These are phyloP conservation scores for Geotrypetes seraphini DNA, from an alignment of 2,797 vertebrate species.

Conservation along the genomic window DNA sequence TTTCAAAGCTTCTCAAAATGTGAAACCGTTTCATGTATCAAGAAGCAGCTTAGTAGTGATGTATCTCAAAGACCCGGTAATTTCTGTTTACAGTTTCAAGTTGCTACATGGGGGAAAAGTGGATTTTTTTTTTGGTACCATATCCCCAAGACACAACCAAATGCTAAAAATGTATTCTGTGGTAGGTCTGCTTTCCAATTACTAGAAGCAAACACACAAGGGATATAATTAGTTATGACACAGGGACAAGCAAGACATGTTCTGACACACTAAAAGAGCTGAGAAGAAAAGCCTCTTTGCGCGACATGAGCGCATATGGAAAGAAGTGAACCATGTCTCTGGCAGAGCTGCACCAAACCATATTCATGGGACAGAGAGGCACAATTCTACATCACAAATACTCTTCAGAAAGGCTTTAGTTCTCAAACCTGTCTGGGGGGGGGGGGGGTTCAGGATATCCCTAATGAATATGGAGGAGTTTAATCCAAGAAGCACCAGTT, in stretches of 20 bases:
- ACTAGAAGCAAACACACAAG: conserved; percentile 51
- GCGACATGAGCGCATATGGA: no score
- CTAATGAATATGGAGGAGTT: no score
- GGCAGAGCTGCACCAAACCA: no score
- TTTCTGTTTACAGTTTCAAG: conserved; percentile 52
- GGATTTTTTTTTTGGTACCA: conserved; percentile 50
- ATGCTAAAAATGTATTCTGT: conserved; percentile 49
- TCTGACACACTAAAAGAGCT: conserved; percentile 51
- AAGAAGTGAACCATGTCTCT: no score
- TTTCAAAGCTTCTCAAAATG: no score
- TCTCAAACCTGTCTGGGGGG: no score
- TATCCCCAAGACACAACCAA: conserved; percentile 55
- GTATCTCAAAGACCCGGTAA: conserved; percentile 42
- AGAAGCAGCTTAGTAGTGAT: conserved; percentile 34
- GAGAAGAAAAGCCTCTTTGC: conserved; percentile 54
- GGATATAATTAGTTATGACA: conserved; percentile 65
- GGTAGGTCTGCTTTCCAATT: conserved; percentile 61
- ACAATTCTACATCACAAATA: no score
- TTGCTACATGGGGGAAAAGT: conserved; percentile 42
- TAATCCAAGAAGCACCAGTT: no score
- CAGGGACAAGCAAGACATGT: conserved; percentile 53
- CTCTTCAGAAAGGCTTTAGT: no score
- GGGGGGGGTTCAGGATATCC: no score
- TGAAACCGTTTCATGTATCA: conserved; percentile 30
- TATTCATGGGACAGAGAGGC: no score